These are phyloP conservation scores for Drosophila colorata DNA, from an alignment of 2,888 invertebrate genomes.

Conservation along the genomic window DNA sequence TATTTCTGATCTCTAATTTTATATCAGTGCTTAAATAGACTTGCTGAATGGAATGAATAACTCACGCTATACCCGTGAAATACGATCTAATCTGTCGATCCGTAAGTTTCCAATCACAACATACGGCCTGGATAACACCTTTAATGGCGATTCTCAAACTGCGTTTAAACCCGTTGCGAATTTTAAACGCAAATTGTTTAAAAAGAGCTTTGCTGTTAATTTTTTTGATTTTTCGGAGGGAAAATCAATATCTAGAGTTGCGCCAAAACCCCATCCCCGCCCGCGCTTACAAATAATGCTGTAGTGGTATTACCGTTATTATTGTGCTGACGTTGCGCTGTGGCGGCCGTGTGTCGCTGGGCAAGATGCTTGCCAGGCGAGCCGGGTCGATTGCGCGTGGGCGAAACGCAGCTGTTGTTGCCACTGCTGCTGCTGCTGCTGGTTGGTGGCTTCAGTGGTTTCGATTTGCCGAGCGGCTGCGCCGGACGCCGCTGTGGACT, in stretches of 20 bases:
- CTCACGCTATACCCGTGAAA: no score
- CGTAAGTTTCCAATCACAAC: no score
- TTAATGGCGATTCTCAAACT: not conserved
- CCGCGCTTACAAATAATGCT: no score
- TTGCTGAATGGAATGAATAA: no score
- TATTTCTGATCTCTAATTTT: no score
- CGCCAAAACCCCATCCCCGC: no score
- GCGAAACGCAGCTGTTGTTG: slow-evolving; percentile 35
- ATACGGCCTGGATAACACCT: no score
- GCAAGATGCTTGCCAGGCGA: slow-evolving; percentile 67
- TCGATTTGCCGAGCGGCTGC: slow-evolving; percentile 27
- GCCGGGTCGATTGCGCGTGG: slow-evolving; percentile 48
- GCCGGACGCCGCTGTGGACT: slow-evolving; percentile 4
- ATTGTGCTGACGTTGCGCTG: slow-evolving; percentile 61
- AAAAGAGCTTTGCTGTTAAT: not conserved
- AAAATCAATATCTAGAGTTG: not conserved
- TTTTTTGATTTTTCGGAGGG: no score
- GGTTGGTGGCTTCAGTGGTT: slow-evolving; percentile 20
- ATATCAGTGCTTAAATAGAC: no score
- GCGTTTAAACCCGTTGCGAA: not conserved
- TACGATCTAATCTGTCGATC: no score
- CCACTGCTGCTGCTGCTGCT: not conserved
- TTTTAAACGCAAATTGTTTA: not conserved
- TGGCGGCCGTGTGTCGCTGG: slow-evolving; percentile 70
- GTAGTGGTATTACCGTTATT: slow-evolving; percentile 42